These are phyloP conservation scores for Spilogale gracilis DNA, from an alignment of 2,113 vertebrate species.

Conservation along the genomic window DNA sequence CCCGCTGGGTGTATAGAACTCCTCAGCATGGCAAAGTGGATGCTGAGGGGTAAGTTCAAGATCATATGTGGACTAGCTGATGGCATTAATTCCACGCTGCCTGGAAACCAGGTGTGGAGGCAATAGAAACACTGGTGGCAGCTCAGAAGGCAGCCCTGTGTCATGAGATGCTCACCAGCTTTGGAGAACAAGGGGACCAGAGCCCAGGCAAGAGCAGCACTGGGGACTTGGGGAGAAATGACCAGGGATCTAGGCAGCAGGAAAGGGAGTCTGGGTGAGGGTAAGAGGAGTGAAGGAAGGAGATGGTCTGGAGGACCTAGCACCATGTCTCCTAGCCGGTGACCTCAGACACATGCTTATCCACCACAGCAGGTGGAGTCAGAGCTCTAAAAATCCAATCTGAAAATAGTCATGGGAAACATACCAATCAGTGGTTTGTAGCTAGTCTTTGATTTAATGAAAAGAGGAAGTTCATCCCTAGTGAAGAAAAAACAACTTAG, in stretches of 20 bases:
- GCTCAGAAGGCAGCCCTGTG: not conserved
- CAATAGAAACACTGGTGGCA: not conserved
- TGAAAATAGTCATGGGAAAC: not conserved
- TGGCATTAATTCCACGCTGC: not conserved
- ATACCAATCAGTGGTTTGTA: not conserved
- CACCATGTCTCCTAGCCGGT: fast-evolving
- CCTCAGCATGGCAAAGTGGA: not conserved
- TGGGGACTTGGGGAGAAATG: not conserved
- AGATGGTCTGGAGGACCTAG: not conserved
- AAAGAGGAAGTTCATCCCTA: not conserved
- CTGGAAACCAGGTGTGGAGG: not conserved
- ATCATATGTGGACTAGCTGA: not conserved
- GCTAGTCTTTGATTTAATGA: not conserved
- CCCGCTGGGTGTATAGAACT: not conserved
- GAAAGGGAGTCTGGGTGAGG: not conserved
- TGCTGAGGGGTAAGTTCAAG: not conserved
- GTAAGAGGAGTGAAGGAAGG: not conserved
- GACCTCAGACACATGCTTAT: not conserved
- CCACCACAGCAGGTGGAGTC: not conserved
- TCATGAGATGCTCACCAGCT: not conserved
- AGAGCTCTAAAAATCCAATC: not conserved
- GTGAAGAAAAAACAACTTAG: not conserved
- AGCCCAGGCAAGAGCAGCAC: not conserved
- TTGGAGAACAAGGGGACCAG: not conserved
- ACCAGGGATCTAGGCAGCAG: not conserved